Conservation (phyloP, 2,888 invertebrate species). For the Drosophila robusta region DNA sequence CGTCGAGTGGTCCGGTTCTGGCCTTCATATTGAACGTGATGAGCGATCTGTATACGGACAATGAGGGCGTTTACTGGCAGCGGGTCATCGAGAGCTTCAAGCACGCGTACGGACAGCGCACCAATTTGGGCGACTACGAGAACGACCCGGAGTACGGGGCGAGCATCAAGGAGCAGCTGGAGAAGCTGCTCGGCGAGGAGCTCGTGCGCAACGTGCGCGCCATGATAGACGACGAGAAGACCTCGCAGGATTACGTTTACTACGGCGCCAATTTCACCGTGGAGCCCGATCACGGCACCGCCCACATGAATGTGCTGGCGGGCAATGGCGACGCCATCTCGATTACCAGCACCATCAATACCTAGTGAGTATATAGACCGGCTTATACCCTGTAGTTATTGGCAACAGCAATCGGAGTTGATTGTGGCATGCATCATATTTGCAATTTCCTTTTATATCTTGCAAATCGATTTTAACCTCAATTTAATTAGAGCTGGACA, state of each 20-base stretch:
- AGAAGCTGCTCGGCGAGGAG: conserved; percentile 88
- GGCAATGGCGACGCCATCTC: conserved; percentile 96
- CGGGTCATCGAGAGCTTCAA: conserved; percentile 95
- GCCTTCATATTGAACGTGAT: conserved; percentile 93
- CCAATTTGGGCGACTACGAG: conserved; percentile 91
- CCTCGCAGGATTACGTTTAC: conserved; percentile 88
- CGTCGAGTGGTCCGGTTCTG: conserved; percentile 93
- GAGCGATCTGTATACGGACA: conserved; percentile 85
- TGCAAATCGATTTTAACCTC: too few relatives aligned
- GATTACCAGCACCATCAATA: conserved; percentile 94
- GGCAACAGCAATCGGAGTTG: too few relatives aligned
- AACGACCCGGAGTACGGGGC: conserved; percentile 70
- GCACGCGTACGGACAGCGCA: conserved; percentile 94
- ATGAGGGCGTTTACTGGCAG: conserved; percentile 87
- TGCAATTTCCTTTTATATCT: too few relatives aligned
- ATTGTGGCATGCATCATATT: too few relatives aligned
- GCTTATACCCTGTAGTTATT: too few relatives aligned
- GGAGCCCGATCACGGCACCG: conserved; percentile 93
- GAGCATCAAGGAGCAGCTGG: conserved; percentile 82
- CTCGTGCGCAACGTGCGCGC: conserved; percentile 87
- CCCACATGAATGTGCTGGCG: conserved; percentile 93
- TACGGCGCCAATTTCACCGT: conserved; percentile 90
- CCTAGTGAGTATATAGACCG: conserved; percentile 57
- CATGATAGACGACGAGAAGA: conserved; percentile 86
- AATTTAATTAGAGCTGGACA: too few relatives aligned